Percentiles rank a stretch among this genome's conserved stretches.
Evolutionary conservation across 2,888 invertebrate species (phyloP).

Genomic region (Drosophila antonietae): DNA sequence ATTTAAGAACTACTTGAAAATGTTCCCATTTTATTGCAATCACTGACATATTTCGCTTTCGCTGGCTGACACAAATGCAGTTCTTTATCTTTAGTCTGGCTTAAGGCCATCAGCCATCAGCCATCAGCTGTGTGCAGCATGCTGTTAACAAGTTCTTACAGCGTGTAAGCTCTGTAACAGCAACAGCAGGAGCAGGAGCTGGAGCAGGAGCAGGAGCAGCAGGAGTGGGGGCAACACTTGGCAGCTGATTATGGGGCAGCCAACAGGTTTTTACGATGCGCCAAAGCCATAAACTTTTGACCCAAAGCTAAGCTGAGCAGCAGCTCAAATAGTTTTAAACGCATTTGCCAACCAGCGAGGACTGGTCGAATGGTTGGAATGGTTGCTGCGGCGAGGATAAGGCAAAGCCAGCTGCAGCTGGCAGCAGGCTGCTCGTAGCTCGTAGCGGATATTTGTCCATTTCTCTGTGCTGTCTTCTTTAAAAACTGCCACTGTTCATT

Average conservation of each 20-base stretch:
- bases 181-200: neutral
- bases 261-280: slow-evolving; percentile 75
- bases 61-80: slow-evolving; percentile 11
- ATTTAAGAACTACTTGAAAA: neutral
- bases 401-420: slow-evolving; percentile 15
- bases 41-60: neutral
- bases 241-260: slow-evolving; percentile 58
- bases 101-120: slow-evolving; percentile 30
- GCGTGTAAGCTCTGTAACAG: slow-evolving; percentile 51
- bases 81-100: slow-evolving; percentile 14
- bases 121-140: slow-evolving; percentile 36
- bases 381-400: slow-evolving; percentile 10
- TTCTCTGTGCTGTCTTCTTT: slow-evolving; percentile 26
- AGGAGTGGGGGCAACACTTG: slow-evolving; percentile 36
- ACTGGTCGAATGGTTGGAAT: slow-evolving; percentile 1
- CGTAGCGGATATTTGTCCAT: slow-evolving; percentile 39
- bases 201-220: neutral
- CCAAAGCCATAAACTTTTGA: slow-evolving; percentile 74
- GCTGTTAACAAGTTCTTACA: slow-evolving; percentile 64
- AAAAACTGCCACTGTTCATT: slow-evolving; percentile 76
- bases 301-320: slow-evolving; percentile 73
- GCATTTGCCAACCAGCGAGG: slow-evolving; percentile 49
- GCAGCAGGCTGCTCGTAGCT: slow-evolving; percentile 39
- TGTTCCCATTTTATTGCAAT: neutral
- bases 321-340: slow-evolving; percentile 77